These are phyloP conservation scores for Hofmannophila pseudospretella DNA, from an alignment of 2,888 invertebrate genomes.

Conservation along the genomic window DNA sequence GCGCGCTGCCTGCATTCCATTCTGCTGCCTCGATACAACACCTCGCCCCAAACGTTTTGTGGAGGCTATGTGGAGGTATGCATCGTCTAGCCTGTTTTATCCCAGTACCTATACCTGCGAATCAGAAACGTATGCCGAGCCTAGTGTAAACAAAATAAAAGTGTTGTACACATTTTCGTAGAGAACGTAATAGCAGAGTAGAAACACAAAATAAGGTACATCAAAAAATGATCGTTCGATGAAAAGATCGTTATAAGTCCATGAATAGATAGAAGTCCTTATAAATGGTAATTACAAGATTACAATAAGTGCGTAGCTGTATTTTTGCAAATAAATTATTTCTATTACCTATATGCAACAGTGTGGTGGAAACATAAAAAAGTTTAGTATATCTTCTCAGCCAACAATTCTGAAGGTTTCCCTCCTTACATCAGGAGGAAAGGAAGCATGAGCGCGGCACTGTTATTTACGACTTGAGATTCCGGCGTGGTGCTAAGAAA, in stretches of 20 bases:
- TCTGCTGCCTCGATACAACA: constrained; percentile 44
- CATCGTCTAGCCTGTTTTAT: constrained; percentile 25
- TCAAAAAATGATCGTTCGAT: no score
- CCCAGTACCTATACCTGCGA: constrained; percentile 11
- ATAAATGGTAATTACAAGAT: no score
- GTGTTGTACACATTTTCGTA: no score
- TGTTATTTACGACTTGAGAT: constrained; percentile 66
- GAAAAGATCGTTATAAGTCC: no score
- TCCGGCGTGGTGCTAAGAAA: constrained; percentile 50
- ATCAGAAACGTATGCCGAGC: constrained; percentile 12
- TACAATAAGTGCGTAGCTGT: no score
- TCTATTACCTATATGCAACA: no score
- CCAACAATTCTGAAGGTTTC: constrained; percentile 43
- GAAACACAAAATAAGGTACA: no score
- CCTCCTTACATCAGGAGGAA: constrained; percentile 47
- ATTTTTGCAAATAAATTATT: no score
- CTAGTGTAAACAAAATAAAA: no score
- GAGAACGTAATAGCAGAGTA: no score
- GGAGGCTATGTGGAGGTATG: constrained; percentile 28
- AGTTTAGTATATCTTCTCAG: constrained; percentile 35
- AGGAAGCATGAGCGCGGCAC: constrained; percentile 57
- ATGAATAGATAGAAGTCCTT: no score
- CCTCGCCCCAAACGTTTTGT: constrained; percentile 29
- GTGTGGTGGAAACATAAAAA: no score
- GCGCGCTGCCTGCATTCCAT: constrained; percentile 59